Percentiles rank a stretch among this genome's conserved stretches.
Conservation (phyloP, 1,140 invertebrate genomes). For the Arion vulgaris region DNA sequence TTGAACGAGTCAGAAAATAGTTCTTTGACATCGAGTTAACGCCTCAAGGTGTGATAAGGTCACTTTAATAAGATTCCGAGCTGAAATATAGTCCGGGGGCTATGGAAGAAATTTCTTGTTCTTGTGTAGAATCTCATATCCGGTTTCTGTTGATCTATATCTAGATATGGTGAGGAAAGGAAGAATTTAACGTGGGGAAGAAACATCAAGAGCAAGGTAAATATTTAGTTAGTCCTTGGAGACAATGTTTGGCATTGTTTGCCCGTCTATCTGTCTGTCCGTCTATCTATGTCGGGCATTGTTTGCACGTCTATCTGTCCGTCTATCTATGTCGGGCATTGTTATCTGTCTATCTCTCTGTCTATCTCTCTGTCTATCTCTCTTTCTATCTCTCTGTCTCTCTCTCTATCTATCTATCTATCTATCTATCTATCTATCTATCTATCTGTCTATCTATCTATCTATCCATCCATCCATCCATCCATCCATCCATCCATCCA, state of each 20-base stretch:
- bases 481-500: too few relatives aligned
- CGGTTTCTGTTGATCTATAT: too few relatives aligned
- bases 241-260: too few relatives aligned
- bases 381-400: background rate
- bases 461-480: too few relatives aligned
- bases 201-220: too few relatives aligned
- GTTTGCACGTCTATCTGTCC: conserved; percentile 12
- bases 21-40: conserved; percentile 11
- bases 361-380: background rate
- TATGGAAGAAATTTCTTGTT: background rate
- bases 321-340: conserved; percentile 1
- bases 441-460: too few relatives aligned
- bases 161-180: too few relatives aligned
- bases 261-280: background rate
- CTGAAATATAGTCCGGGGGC: background rate
- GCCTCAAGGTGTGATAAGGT: conserved; percentile 5
- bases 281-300: background rate
- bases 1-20: conserved; percentile 17
- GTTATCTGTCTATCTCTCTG: conserved; percentile 1
- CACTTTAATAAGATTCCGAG: conserved; percentile 21
- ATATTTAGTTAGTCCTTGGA: too few relatives aligned
- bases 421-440: background rate
- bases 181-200: too few relatives aligned
- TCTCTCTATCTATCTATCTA: conserved; percentile 4
- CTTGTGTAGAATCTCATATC: too few relatives aligned